A percentile compares a stretch with the other conserved stretches of the same genome.
These are phyloP conservation scores for Elymnias hypermnestra DNA, from an alignment of 1,140 invertebrate species.

Conservation along the genomic window DNA sequence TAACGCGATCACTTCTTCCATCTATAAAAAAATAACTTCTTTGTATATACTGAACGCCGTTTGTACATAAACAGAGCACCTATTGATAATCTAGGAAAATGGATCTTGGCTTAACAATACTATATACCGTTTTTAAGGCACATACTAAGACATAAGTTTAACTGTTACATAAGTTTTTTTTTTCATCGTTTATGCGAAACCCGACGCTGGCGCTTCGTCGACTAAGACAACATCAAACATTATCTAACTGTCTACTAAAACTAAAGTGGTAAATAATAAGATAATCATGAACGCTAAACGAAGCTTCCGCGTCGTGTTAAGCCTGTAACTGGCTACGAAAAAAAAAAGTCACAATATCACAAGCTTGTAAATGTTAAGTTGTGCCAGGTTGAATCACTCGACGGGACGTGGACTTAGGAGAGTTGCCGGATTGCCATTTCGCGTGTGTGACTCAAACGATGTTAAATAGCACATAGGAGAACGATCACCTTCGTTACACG, in stretches of 20 bases:
- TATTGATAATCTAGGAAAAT: slow-evolving; percentile 4
- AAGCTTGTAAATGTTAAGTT: no score
- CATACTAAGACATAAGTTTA: no score
- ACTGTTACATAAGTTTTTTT: no score
- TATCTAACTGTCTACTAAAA: background rate
- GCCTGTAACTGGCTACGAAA: background rate
- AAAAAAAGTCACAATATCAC: no score
- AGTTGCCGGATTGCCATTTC: no score
- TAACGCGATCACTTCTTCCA: background rate
- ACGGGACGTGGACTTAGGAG: no score
- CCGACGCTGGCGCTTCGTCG: background rate
- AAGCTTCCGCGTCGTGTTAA: slow-evolving; percentile 6
- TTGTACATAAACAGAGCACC: slow-evolving; percentile 17
- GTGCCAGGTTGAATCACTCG: no score
- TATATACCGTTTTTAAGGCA: slow-evolving; percentile 14
- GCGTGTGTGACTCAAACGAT: background rate
- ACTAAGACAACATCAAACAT: slow-evolving; percentile 4
- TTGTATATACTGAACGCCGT: slow-evolving; percentile 1
- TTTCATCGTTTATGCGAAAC: slow-evolving; percentile 4
- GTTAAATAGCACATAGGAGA: background rate
- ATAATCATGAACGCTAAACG: background rate
- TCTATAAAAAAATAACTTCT: slow-evolving; percentile 10
- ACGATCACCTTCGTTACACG: background rate
- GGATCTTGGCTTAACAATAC: slow-evolving; percentile 2
- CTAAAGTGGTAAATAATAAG: background rate